phyloP scores from a whole-genome alignment of 1,140 invertebrate species.

The Sarcophaga peregrina region DNA sequence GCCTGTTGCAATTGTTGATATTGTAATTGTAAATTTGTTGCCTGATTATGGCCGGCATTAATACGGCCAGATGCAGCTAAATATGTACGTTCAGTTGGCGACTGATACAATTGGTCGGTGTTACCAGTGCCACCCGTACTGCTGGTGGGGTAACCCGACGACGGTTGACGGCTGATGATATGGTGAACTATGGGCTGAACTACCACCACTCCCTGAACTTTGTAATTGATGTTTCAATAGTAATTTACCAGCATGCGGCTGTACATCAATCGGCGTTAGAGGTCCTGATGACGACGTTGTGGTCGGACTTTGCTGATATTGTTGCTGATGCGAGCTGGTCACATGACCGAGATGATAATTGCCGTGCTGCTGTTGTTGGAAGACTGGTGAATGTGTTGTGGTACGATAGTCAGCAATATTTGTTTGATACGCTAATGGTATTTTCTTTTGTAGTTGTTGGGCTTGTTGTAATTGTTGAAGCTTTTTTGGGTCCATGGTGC shows the following conservation, averaged over 20 bases:
- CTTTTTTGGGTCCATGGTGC: constrained; percentile 78
- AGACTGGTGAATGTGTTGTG: constrained; percentile 55
- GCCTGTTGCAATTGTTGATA: constrained; percentile 72
- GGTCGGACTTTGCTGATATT: constrained; percentile 61
- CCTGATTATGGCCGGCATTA: constrained; percentile 60
- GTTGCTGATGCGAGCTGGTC: constrained; percentile 26
- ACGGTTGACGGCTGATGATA: constrained; percentile 63
- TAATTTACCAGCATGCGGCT: constrained; percentile 60
- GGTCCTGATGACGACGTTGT: constrained; percentile 56
- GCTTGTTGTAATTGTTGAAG: constrained; percentile 65
- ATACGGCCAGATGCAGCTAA: constrained; percentile 65
- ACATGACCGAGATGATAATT: constrained; percentile 49
- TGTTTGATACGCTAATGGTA: constrained; percentile 64
- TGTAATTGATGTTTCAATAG: constrained; percentile 53
- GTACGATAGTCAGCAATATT: constrained; percentile 62
- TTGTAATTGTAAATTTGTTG: constrained; percentile 68
- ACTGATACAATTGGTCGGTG: constrained; percentile 61
- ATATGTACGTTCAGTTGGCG: constrained; percentile 63
- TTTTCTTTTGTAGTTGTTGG: constrained; percentile 65
- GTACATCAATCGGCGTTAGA: constrained; percentile 62
- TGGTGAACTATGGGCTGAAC: constrained; percentile 61
- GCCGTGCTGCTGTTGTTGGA: constrained; percentile 48
- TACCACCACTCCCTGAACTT: constrained; percentile 50
- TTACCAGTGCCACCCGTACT: constrained; percentile 18
- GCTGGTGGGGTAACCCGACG: constrained; percentile 45